These are phyloP conservation scores for Sebastes hopkinsi DNA, from an alignment of 2,797 vertebrate species.

Conservation along the genomic window DNA sequence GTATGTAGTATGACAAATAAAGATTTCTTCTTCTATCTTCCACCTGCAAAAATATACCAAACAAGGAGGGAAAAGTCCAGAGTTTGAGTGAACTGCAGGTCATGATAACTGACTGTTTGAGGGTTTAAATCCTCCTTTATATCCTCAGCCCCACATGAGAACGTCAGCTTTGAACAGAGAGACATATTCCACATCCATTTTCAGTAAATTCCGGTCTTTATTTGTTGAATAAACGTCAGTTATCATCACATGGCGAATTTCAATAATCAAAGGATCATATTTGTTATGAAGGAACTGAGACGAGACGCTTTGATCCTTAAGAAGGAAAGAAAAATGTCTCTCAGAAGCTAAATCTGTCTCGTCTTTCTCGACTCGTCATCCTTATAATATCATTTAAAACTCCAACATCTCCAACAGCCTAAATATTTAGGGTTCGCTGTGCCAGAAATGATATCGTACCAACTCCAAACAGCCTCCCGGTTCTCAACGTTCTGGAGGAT, in stretches of 20 bases:
- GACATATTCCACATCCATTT: constrained; percentile 8
- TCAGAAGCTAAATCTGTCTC: constrained; percentile 28
- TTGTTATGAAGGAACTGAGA: constrained; percentile 41
- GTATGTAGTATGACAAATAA: no score
- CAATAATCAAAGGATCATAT: constrained; percentile 51
- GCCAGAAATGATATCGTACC: constrained; percentile 13
- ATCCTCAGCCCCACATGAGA: background rate
- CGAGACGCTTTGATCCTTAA: constrained; percentile 27
- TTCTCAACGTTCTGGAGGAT: background rate
- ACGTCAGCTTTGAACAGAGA: background rate
- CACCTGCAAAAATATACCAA: background rate
- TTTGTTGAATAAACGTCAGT: constrained; percentile 42
- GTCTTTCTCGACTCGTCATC: constrained; percentile 3
- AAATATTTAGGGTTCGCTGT: constrained; percentile 45
- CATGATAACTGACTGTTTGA: background rate
- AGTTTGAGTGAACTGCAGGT: constrained; percentile 2
- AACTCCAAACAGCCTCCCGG: background rate
- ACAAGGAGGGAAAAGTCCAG: background rate
- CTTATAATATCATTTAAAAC: constrained; percentile 15
- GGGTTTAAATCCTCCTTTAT: constrained; percentile 8
- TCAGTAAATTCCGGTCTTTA: background rate
- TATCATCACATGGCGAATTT: constrained; percentile 36
- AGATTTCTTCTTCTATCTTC: background rate
- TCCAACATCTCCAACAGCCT: constrained; percentile 2
- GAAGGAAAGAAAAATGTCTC: constrained; percentile 16